A percentile compares a stretch with the other conserved stretches of the same genome.
These are phyloP conservation scores for Craterocephalus amniculus DNA, from an alignment of 2,797 vertebrate genomes.

Conservation along the genomic window DNA sequence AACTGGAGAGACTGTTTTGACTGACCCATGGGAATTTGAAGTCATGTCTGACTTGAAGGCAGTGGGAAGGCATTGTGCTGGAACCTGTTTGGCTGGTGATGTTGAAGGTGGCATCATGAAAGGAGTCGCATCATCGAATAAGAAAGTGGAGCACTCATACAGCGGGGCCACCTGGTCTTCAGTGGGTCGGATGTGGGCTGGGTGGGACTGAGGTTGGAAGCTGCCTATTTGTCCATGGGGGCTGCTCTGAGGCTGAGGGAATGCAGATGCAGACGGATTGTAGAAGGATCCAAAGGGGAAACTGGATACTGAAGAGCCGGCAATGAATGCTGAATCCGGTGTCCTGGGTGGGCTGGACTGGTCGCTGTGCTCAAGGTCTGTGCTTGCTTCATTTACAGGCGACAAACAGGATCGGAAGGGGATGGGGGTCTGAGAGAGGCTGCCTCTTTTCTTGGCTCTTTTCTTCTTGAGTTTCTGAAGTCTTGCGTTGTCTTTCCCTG, in stretches of 20 bases:
- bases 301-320: conserved; percentile 54
- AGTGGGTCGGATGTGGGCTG: conserved; percentile 42
- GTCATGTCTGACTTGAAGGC: conserved; percentile 43
- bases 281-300: conserved; percentile 66
- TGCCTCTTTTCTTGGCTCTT: conserved; percentile 83
- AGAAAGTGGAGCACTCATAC: conserved; percentile 76
- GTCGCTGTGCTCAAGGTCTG: conserved; percentile 86
- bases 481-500: conserved; percentile 88
- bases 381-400: conserved; percentile 91
- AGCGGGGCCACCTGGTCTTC: conserved; percentile 77
- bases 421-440: conserved; percentile 79
- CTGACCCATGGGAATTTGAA: conserved; percentile 52
- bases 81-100: conserved; percentile 36
- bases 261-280: conserved; percentile 73
- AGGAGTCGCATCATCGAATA: conserved; percentile 59
- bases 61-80: conserved; percentile 27
- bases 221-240: conserved; percentile 69
- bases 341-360: conserved; percentile 76
- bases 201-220: conserved; percentile 66
- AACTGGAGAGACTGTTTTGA: conserved; percentile 47
- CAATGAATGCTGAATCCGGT: conserved; percentile 67
- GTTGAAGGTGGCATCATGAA: conserved; percentile 47
- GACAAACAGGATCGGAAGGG: conserved; percentile 90
- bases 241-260: conserved; percentile 67
- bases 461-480: conserved; percentile 92